Evolutionary conservation across 2,888 invertebrate genomes (phyloP).

Genomic region (Dicycla oo): DNA sequence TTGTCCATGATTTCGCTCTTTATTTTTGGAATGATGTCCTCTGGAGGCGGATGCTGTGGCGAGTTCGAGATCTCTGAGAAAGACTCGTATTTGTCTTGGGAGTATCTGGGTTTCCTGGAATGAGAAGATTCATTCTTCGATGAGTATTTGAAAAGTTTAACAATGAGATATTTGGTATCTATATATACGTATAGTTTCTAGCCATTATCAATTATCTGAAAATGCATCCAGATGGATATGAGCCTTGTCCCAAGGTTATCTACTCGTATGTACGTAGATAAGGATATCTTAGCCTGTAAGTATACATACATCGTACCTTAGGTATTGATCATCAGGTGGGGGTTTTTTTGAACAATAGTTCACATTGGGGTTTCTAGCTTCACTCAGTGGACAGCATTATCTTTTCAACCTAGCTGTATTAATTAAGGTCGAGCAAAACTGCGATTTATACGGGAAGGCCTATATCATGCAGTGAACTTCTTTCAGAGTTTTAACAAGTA

Average conservation of each 20-base stretch:
- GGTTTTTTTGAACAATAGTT: not conserved
- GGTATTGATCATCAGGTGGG: not conserved
- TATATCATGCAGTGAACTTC: not conserved
- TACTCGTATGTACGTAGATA: not conserved
- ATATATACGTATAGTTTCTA: not conserved
- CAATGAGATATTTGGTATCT: not conserved
- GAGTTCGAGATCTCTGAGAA: conserved; percentile 86
- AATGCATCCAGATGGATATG: not conserved
- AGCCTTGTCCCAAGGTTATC: not conserved
- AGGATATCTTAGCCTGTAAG: not conserved
- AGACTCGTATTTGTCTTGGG: conserved; percentile 86
- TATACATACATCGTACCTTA: not conserved
- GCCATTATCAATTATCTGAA: not conserved
- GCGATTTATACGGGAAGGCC: no score
- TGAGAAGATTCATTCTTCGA: not conserved
- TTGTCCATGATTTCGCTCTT: conserved; percentile 79
- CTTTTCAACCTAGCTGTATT: not conserved
- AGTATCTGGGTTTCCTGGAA: conserved; percentile 83
- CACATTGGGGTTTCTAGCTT: not conserved
- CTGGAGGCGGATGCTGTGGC: conserved; percentile 82
- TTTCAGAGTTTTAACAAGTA: not conserved
- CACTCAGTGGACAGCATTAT: not conserved
- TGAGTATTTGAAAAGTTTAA: not conserved
- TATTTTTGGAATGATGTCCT: conserved; percentile 79
- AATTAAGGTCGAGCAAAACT: not conserved